A percentile compares a stretch with the other conserved stretches of the same genome.
These are phyloP conservation scores for Spermophilus dauricus DNA, from an alignment of 2,113 vertebrate genomes.

Conservation along the genomic window DNA sequence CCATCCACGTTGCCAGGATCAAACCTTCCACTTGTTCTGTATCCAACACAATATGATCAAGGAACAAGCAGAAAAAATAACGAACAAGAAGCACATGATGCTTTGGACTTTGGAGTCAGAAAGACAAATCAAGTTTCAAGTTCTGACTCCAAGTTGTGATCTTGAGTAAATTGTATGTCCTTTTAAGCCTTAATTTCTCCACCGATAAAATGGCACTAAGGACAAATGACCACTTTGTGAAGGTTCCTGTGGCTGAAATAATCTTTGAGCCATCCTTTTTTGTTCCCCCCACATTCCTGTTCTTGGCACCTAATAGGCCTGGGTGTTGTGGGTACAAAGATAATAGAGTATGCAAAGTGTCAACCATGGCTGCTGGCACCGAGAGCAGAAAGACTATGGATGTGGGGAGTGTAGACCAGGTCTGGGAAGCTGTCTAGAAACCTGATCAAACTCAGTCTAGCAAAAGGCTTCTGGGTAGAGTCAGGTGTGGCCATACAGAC, in stretches of 20 bases:
- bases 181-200: background rate
- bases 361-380: accelerated
- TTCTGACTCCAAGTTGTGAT: background rate
- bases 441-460: background rate
- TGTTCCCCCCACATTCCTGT: background rate
- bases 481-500: accelerated
- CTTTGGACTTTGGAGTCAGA: background rate
- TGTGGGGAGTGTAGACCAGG: accelerated
- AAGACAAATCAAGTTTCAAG: background rate
- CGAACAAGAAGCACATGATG: accelerated
- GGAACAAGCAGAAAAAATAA: too few relatives aligned
- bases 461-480: background rate
- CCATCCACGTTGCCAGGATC: background rate
- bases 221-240: background rate
- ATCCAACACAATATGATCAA: background rate
- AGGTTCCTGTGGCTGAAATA: background rate
- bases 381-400: accelerated
- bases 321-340: background rate
- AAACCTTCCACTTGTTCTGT: background rate
- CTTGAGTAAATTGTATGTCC: background rate
- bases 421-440: background rate
- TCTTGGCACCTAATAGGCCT: background rate
- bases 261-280: background rate
- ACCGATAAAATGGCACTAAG: background rate
- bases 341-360: accelerated